These are phyloP conservation scores for Volucella inanis DNA, from an alignment of 2,888 invertebrate genomes.

Conservation along the genomic window DNA sequence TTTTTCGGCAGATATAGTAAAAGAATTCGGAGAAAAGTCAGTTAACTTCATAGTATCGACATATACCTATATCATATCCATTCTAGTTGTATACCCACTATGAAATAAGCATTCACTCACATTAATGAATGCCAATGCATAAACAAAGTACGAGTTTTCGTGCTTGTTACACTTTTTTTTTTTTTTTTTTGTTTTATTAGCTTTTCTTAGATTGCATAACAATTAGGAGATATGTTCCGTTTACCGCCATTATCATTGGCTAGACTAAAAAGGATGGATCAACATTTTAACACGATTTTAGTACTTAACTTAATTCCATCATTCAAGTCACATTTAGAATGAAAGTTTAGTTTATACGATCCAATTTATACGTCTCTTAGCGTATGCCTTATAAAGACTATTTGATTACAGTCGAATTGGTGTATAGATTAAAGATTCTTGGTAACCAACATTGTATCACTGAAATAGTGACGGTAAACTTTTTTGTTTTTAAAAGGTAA, in stretches of 20 bases:
- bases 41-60: no score
- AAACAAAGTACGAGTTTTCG: background rate
- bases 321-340: constrained; percentile 21
- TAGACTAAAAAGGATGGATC: constrained; percentile 17
- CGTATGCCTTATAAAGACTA: constrained; percentile 11
- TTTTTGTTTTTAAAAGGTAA: no score
- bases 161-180: background rate
- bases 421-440: constrained; percentile 42
- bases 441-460: constrained; percentile 8
- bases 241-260: background rate
- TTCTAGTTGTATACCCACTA: no score
- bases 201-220: constrained; percentile 28
- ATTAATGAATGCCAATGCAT: constrained; percentile 6
- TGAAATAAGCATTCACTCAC: no score
- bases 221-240: background rate
- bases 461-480: background rate
- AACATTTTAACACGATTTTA: constrained; percentile 1
- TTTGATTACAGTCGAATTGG: constrained; percentile 41
- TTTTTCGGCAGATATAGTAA: no score
- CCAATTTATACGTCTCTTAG: constrained; percentile 3
- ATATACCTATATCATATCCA: no score
- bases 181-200: constrained; percentile 3
- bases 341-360: constrained; percentile 20
- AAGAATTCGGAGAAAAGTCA: no score
- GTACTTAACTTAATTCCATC: background rate